Percentiles rank a stretch among this genome's conserved stretches.
These are phyloP conservation scores for Oryzias celebensis DNA, from an alignment of 2,113 vertebrate genomes.

Conservation along the genomic window DNA sequence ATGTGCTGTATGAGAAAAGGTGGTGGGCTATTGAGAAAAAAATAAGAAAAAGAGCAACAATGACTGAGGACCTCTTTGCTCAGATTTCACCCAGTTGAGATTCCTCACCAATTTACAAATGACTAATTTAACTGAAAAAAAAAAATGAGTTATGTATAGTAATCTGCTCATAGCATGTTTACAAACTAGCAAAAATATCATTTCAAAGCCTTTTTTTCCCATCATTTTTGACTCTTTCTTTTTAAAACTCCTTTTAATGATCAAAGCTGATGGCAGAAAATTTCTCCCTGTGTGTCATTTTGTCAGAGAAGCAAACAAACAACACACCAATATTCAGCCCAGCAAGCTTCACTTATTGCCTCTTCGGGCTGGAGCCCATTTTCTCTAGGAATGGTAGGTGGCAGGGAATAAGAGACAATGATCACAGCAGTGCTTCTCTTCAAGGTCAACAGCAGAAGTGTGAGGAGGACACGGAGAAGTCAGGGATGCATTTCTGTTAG, in stretches of 20 bases:
- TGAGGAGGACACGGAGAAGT: constrained; percentile 11
- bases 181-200: neutral
- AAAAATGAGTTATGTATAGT: too few species aligned
- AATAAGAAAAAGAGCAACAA: too few species aligned
- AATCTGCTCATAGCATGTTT: neutral
- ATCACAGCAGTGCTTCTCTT: constrained; percentile 34
- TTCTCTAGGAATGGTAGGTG: constrained; percentile 24
- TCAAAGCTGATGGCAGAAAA: constrained; percentile 16
- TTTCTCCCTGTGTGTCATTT: neutral
- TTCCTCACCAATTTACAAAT: too few species aligned
- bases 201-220: neutral
- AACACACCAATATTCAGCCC: constrained; percentile 21
- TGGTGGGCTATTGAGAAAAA: too few species aligned
- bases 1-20: too few species aligned
- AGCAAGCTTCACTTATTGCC: constrained; percentile 24
- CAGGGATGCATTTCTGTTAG: constrained; percentile 39
- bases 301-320: constrained; percentile 19
- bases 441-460: constrained; percentile 52
- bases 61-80: too few species aligned
- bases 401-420: constrained; percentile 36
- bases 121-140: too few species aligned
- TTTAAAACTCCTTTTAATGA: neutral
- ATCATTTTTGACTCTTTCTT: neutral
- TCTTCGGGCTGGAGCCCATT: constrained; percentile 20
- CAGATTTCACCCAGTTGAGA: too few species aligned